A percentile compares a stretch with the other conserved stretches of the same genome.
Evolutionary conservation across 2,888 invertebrate species (phyloP).

Genomic region (Molanna angustata): DNA sequence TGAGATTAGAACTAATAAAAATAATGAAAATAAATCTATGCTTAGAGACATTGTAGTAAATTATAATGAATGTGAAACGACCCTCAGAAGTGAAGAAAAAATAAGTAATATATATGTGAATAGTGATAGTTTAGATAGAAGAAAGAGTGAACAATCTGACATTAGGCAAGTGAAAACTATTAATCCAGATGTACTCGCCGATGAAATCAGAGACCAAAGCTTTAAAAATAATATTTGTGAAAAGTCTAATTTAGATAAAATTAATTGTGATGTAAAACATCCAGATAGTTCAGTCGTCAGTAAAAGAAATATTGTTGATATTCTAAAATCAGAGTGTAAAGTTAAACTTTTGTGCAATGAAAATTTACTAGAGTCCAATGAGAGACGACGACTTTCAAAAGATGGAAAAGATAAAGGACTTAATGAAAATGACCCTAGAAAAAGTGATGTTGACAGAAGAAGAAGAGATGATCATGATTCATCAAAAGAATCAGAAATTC

Average conservation of each 20-base stretch:
- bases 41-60: slow-evolving; percentile 19
- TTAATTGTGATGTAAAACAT: slow-evolving; percentile 24
- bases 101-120: slow-evolving; percentile 33
- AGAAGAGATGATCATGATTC: slow-evolving; percentile 34
- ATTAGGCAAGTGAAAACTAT: slow-evolving; percentile 13
- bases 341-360: slow-evolving; percentile 14
- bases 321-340: slow-evolving; percentile 12
- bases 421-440: slow-evolving; percentile 40
- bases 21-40: slow-evolving; percentile 22
- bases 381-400: slow-evolving; percentile 20
- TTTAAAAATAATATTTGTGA: slow-evolving; percentile 27
- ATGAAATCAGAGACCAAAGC: slow-evolving; percentile 28
- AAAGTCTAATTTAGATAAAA: slow-evolving; percentile 23
- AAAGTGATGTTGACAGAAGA: slow-evolving; percentile 40
- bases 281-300: slow-evolving; percentile 8
- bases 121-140: slow-evolving; percentile 41
- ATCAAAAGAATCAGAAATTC: too few relatives aligned
- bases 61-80: slow-evolving; percentile 21
- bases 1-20: slow-evolving; percentile 23
- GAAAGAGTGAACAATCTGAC: slow-evolving; percentile 34
- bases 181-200: slow-evolving; percentile 16
- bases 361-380: slow-evolving; percentile 17
- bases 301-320: slow-evolving; percentile 20
- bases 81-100: slow-evolving; percentile 35
- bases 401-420: slow-evolving; percentile 26